Conservation (phyloP, 1,140 invertebrate species). For the Uloborus diversus region DNA sequence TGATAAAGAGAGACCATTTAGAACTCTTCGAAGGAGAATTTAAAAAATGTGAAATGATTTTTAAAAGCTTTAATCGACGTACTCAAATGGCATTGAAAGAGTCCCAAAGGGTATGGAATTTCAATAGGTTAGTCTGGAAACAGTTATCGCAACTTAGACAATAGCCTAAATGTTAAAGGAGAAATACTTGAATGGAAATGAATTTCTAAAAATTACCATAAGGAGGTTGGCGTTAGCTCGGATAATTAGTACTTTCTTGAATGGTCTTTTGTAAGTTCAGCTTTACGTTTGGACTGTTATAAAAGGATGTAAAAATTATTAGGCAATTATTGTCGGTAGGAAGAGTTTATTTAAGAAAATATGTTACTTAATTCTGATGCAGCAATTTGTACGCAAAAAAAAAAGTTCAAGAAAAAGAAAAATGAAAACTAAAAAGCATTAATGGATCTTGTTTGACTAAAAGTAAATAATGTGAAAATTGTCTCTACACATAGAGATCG, state of each 20-base stretch:
- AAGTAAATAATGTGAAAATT: no score
- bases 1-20: conserved; percentile 7
- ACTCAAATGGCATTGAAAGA: conserved; percentile 3
- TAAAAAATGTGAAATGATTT: conserved; percentile 23
- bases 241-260: background rate
- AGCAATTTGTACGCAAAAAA: no score
- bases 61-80: conserved; percentile 8
- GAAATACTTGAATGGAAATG: background rate
- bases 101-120: background rate
- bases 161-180: conserved; percentile 16
- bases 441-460: no score
- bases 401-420: no score
- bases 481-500: no score
- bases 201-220: conserved; percentile 16
- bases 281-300: no score
- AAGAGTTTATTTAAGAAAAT: no score
- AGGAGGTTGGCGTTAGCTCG: background rate
- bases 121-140: background rate
- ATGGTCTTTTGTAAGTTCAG: no score
- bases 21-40: background rate
- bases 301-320: no score
- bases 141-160: background rate
- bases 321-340: no score
- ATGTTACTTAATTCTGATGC: no score
- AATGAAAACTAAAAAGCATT: no score